A percentile compares a stretch with the other conserved stretches of the same genome.
These are phyloP conservation scores for Ctenoplectra terminalis DNA, from an alignment of 1,140 invertebrate genomes.

Conservation along the genomic window DNA sequence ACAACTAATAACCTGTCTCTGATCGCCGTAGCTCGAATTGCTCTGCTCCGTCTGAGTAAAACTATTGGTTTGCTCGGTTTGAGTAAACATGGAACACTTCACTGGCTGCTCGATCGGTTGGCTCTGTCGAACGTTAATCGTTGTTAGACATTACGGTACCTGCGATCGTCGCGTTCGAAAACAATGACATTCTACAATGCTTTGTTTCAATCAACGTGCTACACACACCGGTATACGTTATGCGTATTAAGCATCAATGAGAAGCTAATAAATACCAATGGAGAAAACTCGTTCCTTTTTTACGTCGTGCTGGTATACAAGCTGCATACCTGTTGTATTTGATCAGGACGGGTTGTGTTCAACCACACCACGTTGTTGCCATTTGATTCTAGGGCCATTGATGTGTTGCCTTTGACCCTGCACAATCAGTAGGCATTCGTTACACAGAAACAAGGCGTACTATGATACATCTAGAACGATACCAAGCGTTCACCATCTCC, in stretches of 20 bases:
- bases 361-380: constrained; percentile 80
- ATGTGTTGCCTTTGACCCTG: constrained; percentile 77
- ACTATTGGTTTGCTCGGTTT: constrained; percentile 80
- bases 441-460: constrained; percentile 33
- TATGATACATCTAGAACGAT: constrained; percentile 1
- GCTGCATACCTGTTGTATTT: constrained; percentile 79
- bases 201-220: constrained; percentile 55
- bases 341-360: constrained; percentile 77
- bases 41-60: constrained; percentile 82
- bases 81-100: constrained; percentile 81
- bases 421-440: constrained; percentile 70
- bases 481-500: constrained; percentile 27
- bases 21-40: constrained; percentile 75
- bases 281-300: constrained; percentile 25
- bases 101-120: constrained; percentile 75
- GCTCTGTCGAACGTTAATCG: constrained; percentile 66
- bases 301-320: constrained; percentile 32
- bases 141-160: constrained; percentile 45
- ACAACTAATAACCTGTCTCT: constrained; percentile 72
- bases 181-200: constrained; percentile 16
- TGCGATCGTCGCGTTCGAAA: constrained; percentile 16
- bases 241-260: background rate
- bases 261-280: constrained; percentile 7
- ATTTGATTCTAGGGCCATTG: constrained; percentile 81
- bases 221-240: constrained; percentile 33